Base-by-base conservation (phyloP, 2,888 invertebrate genomes). In the Ormia ochracea region DNA sequence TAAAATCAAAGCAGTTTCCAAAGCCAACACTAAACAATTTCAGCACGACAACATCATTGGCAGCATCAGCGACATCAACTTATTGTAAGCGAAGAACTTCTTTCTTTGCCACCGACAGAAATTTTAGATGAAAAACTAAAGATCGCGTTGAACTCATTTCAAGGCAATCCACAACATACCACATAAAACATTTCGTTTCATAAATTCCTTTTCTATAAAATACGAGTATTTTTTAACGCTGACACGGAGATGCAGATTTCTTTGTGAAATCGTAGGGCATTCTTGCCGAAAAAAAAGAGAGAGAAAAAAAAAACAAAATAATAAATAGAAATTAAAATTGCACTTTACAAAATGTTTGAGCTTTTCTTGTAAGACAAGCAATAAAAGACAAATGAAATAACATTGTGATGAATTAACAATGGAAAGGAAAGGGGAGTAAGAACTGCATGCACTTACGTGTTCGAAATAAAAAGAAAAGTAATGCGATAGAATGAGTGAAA, bases 61-160 rank as follows among this genome's bases (percentile, higher is more conserved):
- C 68, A 33, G 7, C 19, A 38, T 7, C 50, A 45, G 17, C 52
- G 19, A 3, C 61, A 33, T 4, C 65, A 23, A 28, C 31, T 17
- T 12, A 10, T 36, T 58, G 28, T 6, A 41, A 12, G 12, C 56
- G 33, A 28, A 19, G 17, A 41, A 9, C 33, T 7, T 50, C 41
- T 52, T 66, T 33, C 33, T 12, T 66, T 41, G 23, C 36, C 31
- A 70, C 48, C 48, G 48, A 14, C 45, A 52, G 66, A 23, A 80
- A 56, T 17, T 41, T 56, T n/a, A 80, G 80, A 72, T 80, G 80
- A 80, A 76, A 80, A 43, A 61, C 50, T 72, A 38, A 72, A 73
- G 33, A 19, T 68, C 14, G 38, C 38, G 63, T 56, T 50, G 33
- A 65, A 58, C 19, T 10, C 14, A 65, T 38, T 65, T 65, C 31